A percentile compares a stretch with the other conserved stretches of the same genome.
Evolutionary conservation across 2,888 invertebrate species (phyloP).

Genomic region (Erpobdella octoculata): DNA sequence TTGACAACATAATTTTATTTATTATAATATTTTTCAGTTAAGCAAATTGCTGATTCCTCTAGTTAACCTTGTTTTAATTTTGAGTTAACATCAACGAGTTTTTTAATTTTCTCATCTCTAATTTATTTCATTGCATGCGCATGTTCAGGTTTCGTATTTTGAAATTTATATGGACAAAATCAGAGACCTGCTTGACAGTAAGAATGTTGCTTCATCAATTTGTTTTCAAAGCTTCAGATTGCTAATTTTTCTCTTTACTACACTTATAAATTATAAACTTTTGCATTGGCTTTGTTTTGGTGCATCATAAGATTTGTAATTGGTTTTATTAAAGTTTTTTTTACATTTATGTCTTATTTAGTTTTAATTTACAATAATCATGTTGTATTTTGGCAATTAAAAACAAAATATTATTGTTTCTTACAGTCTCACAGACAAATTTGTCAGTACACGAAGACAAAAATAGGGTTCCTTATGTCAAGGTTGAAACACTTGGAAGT

Average conservation of each 20-base stretch:
- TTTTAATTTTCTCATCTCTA: neutral
- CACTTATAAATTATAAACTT: neutral
- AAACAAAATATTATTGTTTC: no score
- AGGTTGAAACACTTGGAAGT: conserved; percentile 55
- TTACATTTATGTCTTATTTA: neutral
- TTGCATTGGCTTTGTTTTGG: neutral
- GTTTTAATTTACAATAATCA: neutral
- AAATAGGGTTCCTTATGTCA: conserved; percentile 96
- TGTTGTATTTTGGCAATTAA: conserved; percentile 20
- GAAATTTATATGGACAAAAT: conserved; percentile 99
- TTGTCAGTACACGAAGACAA: conserved; percentile 99
- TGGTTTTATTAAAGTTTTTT: neutral
- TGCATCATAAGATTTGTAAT: neutral
- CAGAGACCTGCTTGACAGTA: conserved; percentile 90
- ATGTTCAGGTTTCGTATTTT: conserved; percentile 76
- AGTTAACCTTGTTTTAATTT: no score
- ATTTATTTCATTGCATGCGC: neutral
- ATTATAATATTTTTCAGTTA: neutral
- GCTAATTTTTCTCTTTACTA: no score
- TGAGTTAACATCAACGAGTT: no score
- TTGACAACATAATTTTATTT: neutral
- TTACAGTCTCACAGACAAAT: conserved; percentile 84
- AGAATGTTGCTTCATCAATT: conserved; percentile 41
- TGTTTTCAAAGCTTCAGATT: neutral
- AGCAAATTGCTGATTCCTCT: no score